Evolutionary conservation across 2,888 invertebrate genomes (phyloP), one percentile per base, ranked within the genome.

Genomic region (Sminthurides aquaticus): DNA sequence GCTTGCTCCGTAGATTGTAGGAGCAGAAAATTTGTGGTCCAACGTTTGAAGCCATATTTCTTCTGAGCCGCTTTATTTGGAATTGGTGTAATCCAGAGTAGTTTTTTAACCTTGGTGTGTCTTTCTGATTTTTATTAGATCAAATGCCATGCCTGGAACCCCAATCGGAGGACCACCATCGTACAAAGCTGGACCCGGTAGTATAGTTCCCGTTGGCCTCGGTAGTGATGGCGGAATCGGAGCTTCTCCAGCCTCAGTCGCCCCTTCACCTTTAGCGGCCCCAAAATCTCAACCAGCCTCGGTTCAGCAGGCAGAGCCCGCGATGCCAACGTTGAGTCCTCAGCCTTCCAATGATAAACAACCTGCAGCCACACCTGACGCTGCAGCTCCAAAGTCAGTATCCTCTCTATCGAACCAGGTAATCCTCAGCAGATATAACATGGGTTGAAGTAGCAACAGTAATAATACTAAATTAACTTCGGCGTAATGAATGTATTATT

Each of bases 241-340:
- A 52, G 87, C 81, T 68, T 83, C 86, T 65, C 85, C 88, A 64
- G 81, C 86, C 67, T 85, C 87, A 69, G 83, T 86, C 66, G 83
- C 85, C 57, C 84, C 87, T 2, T 87, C 88, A 61, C 89, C 88
- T 27, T 79, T 87, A 69, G 85, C 87, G 63, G 85, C 87, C 73
- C 84, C 86, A 29, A 84, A 84, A 76, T 88, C 87, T 69, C 87
- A 88, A 66, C 83, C 83, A 67, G 78, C 82, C 68, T 81, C 78
- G 20, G 70, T 73, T 49, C 70, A 69, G 34, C 73, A 71, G 43
- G 69, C 67, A 26, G 71, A 72, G 29, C 69, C 69, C 43, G 70
- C 71, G 26, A 71, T 72, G 68, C 75, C 72, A 8, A 70, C 72
- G 26, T 59, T 71, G 24, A 74, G 74, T 68, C 73, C 74, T 5